These are phyloP conservation scores for Oxyruncus cristatus DNA, from an alignment of 2,113 vertebrate species.

Conservation along the genomic window DNA sequence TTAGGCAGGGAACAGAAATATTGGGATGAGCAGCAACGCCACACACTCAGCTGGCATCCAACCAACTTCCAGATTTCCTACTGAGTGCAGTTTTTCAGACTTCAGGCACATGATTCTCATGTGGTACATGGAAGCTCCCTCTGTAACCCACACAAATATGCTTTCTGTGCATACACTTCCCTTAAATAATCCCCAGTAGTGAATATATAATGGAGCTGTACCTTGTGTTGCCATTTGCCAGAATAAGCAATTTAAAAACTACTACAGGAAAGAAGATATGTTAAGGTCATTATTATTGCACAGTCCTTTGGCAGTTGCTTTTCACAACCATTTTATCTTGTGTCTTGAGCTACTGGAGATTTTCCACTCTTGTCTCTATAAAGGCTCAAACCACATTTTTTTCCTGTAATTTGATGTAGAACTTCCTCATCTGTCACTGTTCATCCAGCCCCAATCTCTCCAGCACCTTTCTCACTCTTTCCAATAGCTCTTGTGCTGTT, in stretches of 20 bases:
- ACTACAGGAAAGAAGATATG: background rate
- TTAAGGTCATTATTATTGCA: background rate
- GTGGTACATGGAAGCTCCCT: background rate
- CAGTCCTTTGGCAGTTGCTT: background rate
- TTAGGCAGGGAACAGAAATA: background rate
- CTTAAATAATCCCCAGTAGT: background rate
- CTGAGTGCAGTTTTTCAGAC: background rate
- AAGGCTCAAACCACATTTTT: background rate
- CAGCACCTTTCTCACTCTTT: background rate
- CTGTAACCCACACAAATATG: background rate
- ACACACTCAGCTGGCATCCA: background rate
- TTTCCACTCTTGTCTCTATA: background rate
- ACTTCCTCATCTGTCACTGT: background rate
- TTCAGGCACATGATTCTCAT: background rate
- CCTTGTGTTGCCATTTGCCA: background rate
- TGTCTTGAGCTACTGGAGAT: background rate
- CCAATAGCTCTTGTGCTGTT: background rate
- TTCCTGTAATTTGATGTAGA: background rate
- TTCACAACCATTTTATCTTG: background rate
- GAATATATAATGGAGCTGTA: background rate
- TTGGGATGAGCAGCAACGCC: background rate
- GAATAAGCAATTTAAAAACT: background rate
- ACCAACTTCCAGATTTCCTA: background rate
- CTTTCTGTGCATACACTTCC: background rate
- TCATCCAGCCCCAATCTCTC: background rate